Evolutionary conservation across 2,797 vertebrate species (phyloP), one percentile per base, ranked within the genome.

Genomic region (Tauraco hartlaubi): DNA sequence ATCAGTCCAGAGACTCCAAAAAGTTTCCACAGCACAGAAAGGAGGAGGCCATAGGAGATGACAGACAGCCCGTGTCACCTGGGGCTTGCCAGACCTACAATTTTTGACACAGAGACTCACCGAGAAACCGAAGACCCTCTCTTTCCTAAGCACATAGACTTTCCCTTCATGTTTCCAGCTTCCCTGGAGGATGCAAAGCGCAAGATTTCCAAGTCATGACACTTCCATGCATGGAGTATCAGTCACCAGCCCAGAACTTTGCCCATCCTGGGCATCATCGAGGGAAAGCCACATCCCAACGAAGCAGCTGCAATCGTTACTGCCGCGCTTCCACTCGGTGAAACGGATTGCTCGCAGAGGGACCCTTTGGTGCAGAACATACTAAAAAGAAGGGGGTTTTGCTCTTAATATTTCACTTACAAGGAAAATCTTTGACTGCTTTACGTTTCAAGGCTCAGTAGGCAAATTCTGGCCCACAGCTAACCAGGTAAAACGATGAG

Each of bases 341-440:
- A 66, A 52, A 28, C 17, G 43, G 14, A 76, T 48, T 61, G 31
- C n/a, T 59, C 55, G 17, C 11, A 55, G 39, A 8, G 15, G 20
- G 12, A 54, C 3, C 7, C 8, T 37, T 31, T 48, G 12, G 31
- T 46, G 20, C 11, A 79, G 39, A 43, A 66, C 21, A 29, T 15
- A 12, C 7, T 6, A 18, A 68, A 84, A 80, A 41, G 3, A 58
- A n/a, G 6, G 13, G 4, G 15, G 1, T 0, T 14, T 59, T 72
- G 13, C 9, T 87, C 68, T 56, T 41, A 22, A 23, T 15, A 6
- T 68, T 88, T 63, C 55, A 17, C 23, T 90, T 29, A 14, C 5
- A 51, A 33, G 55, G 23, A 74, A 85, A 73, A 55, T 7, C 22
- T 64, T 78, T 56, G 52, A 75, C 25, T 4, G 1, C 9, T 59